Evolutionary conservation across 2,888 invertebrate species (phyloP).

Genomic region (Cryptosula pallasiana): DNA sequence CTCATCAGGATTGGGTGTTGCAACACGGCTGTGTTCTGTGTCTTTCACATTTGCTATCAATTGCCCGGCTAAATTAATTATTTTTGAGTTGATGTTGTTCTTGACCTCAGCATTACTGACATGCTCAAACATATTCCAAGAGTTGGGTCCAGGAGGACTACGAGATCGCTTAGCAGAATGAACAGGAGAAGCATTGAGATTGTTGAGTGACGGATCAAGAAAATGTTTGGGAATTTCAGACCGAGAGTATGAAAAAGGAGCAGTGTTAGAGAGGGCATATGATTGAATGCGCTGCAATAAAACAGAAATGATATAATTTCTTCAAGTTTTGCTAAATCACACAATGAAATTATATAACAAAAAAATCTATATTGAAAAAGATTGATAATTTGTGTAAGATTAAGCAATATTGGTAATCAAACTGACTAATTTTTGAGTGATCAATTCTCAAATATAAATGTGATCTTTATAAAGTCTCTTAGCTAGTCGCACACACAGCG

Average conservation of each 20-base stretch:
- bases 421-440: too few relatives aligned
- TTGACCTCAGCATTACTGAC: neutral
- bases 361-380: neutral
- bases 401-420: too few relatives aligned
- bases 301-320: neutral
- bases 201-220: neutral
- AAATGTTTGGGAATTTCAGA: neutral
- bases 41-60: neutral
- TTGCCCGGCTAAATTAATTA: neutral
- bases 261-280: neutral
- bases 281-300: neutral
- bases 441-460: too few relatives aligned
- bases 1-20: neutral
- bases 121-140: constrained; percentile 20
- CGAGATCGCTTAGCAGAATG: neutral
- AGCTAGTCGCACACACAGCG: too few relatives aligned
- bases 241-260: constrained; percentile 2
- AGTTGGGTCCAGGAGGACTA: neutral
- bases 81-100: constrained; percentile 4
- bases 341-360: neutral
- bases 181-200: constrained; percentile 11
- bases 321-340: neutral
- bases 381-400: too few relatives aligned
- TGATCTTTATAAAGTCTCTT: too few relatives aligned
- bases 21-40: neutral